Evolutionary conservation across 2,113 vertebrate species (phyloP), one percentile per base, ranked within the genome.

Genomic region (Notarius lentiginosus): DNA sequence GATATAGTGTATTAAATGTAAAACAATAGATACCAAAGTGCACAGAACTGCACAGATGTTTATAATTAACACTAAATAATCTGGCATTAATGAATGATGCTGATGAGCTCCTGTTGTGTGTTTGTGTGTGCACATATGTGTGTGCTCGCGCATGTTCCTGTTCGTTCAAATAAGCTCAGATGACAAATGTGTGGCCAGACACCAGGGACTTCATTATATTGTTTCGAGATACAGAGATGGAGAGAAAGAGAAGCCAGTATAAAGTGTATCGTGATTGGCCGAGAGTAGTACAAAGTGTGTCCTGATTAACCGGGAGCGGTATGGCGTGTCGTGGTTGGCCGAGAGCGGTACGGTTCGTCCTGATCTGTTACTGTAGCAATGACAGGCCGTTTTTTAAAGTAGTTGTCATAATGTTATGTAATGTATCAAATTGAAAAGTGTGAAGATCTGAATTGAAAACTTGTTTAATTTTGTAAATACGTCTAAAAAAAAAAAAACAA

Each of bases 161-260:
- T 22, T 47, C 4, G 41, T 92, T 92, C 90, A 90, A 86, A 91
- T 89, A 85, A 14, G 55, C 87, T 85, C 91, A 91, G 70, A 89
- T 85, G 89, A 94, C 90, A 93, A 93, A 94, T 94, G 91, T 92
- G 92, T 93, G 92, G 92, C 91, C 49, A 88, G 84, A 91, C 88
- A 76, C 91, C 87, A 81, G 92, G 93, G 92, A 92, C 92, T 88
- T 94, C 91, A 91, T 94, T 94, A 95, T 84, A 90, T 81, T 0
- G 86, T 89, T 84, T 87, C 84, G 89, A 88, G 89, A n/a, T 5
- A 51, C 47, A n/a, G 47, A 68, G 65, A 65, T 65, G 12, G 47
- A 66, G 15, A 22, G 22, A 60, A 17, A 2, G 53, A 49, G 41
- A 41, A 41, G 4, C 41, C 41, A 41, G 41, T 41, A 41, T 41